phyloP scores from a whole-genome alignment of 1,140 invertebrate species.

The Anadara kagoshimensis region DNA sequence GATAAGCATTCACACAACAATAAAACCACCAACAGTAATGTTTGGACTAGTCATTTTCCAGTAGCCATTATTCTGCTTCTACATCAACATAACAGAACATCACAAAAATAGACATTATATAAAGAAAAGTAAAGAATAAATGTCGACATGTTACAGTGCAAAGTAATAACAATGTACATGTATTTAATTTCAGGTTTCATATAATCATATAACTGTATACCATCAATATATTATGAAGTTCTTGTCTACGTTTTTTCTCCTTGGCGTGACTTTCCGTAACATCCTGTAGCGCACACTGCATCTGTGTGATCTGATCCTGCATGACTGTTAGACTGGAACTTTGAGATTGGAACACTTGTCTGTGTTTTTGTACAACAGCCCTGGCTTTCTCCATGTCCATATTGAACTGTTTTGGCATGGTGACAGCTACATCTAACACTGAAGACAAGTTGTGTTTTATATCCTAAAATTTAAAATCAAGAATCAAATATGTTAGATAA shows the following conservation, averaged over 20 bases:
- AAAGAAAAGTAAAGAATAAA: no score
- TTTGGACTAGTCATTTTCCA: no score
- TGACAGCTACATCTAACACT: slow-evolving; percentile 49
- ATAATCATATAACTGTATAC: no score
- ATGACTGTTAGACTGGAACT: slow-evolving; percentile 58
- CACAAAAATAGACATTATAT: no score
- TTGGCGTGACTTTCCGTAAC: slow-evolving; percentile 62
- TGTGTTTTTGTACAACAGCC: slow-evolving; percentile 56
- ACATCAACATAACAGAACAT: no score
- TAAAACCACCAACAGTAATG: no score
- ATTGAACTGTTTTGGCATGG: slow-evolving; percentile 57
- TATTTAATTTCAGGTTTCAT: no score
- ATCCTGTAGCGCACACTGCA: slow-evolving; percentile 55
- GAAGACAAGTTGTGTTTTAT: slow-evolving; percentile 52
- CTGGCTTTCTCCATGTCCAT: slow-evolving; percentile 52
- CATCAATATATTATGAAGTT: slow-evolving; percentile 68
- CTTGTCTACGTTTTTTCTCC: slow-evolving; percentile 67
- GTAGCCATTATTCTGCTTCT: no score
- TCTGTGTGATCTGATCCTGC: slow-evolving; percentile 53
- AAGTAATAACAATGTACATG: no score
- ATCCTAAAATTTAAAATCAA: slow-evolving; percentile 38
- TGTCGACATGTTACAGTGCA: no score
- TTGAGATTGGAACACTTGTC: slow-evolving; percentile 52
- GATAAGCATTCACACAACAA: no score
- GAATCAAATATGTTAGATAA: background rate